Evolutionary conservation across 2,797 vertebrate genomes (phyloP).

Genomic region (Gila robusta): DNA sequence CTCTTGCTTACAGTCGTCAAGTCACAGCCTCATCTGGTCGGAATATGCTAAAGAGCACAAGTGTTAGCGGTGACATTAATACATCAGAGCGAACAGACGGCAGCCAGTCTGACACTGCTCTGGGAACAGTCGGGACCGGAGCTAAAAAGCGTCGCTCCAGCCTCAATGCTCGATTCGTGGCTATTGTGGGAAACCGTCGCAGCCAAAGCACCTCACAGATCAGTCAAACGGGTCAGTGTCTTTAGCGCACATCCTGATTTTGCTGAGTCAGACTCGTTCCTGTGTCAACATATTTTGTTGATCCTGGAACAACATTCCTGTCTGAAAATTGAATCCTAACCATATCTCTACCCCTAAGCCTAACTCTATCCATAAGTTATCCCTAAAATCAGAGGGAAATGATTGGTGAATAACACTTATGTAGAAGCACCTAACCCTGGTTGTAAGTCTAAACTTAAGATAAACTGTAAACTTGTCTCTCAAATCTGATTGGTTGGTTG

Average conservation of each 20-base stretch:
- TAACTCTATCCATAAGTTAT: not conserved
- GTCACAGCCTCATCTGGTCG: conserved; percentile 89
- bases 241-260: not conserved
- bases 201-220: conserved; percentile 97
- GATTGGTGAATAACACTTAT: not conserved
- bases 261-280: not conserved
- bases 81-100: conserved; percentile 93
- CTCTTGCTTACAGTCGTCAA: conserved; percentile 81
- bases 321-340: not conserved
- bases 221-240: conserved; percentile 84
- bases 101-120: conserved; percentile 97
- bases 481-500: not conserved
- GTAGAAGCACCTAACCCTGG: not conserved
- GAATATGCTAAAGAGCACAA: conserved; percentile 95
- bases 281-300: too few species aligned
- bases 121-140: conserved; percentile 89
- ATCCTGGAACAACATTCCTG: not conserved
- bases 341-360: not conserved
- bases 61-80: conserved; percentile 94
- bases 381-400: not conserved
- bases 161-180: conserved; percentile 93
- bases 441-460: not conserved
- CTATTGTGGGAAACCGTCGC: conserved; percentile 92
- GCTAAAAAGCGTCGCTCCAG: conserved; percentile 96
- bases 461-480: not conserved